Evolutionary conservation across 2,797 vertebrate species (phyloP).

Genomic region (Eleutherodactylus coqui): DNA sequence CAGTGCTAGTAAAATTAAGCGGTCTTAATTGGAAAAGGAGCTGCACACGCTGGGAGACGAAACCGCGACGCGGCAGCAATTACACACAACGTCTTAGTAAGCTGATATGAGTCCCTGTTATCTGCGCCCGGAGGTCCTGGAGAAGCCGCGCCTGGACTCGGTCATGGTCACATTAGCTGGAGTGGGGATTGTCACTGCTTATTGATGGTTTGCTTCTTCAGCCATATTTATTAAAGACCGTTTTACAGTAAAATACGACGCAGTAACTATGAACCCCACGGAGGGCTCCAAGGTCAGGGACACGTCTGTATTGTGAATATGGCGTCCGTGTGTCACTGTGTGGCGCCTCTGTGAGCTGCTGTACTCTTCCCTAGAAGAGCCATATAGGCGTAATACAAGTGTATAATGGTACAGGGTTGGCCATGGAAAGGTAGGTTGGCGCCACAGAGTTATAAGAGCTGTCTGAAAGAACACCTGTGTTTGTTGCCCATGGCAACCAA

Average conservation of each 20-base stretch:
- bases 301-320: neutral
- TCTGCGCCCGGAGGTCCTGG: neutral
- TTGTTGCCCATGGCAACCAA: too few relatives aligned
- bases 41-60: conserved; percentile 18
- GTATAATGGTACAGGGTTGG: too few relatives aligned
- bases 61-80: neutral
- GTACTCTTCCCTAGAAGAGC: neutral
- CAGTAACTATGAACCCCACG: neutral
- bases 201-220: neutral
- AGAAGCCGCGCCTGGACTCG: neutral
- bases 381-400: too few relatives aligned
- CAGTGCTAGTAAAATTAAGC: conserved; percentile 18
- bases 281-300: too few relatives aligned
- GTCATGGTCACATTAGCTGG: neutral
- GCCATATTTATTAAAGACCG: neutral
- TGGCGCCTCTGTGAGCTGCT: neutral
- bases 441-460: too few relatives aligned
- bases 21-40: conserved; percentile 41
- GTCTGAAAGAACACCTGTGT: too few relatives aligned
- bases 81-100: conserved; percentile 30
- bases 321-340: neutral
- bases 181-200: neutral
- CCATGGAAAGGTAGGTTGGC: too few relatives aligned
- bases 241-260: neutral
- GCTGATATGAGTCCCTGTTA: neutral